Conservation (phyloP, 2,888 invertebrate genomes). For the Dicycla oo region DNA sequence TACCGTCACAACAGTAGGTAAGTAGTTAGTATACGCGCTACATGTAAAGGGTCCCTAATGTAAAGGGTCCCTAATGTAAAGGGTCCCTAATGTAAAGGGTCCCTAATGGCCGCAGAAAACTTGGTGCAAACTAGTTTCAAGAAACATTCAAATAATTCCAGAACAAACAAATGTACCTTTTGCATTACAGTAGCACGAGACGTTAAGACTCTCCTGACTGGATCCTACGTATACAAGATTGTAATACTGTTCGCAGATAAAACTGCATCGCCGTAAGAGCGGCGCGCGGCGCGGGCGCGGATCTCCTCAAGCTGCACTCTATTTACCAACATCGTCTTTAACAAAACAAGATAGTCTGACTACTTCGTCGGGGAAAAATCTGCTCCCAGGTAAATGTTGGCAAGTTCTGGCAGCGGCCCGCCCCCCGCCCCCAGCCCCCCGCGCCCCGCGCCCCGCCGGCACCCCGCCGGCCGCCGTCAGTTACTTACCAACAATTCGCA, state of each 20-base stretch:
- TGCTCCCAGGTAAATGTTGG: conserved; percentile 31
- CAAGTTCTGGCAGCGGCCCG: conserved; percentile 13
- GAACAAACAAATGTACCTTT: conserved; percentile 27
- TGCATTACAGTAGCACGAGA: conserved; percentile 6
- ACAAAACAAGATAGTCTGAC: conserved; percentile 17
- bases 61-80: too few species aligned
- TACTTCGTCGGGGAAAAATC: conserved; percentile 22
- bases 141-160: conserved; percentile 27
- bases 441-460: neutral
- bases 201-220: conserved; percentile 12
- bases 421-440: too few species aligned
- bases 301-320: conserved; percentile 22
- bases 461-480: too few species aligned
- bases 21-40: neutral
- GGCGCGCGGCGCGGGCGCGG: conserved; percentile 12
- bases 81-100: too few species aligned
- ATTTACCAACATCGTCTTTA: conserved; percentile 28
- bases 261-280: conserved; percentile 9
- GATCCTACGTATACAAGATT: conserved; percentile 29
- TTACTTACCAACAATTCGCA: conserved; percentile 34
- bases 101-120: neutral
- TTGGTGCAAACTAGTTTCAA: conserved; percentile 19
- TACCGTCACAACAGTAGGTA: neutral
- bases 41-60: neutral
- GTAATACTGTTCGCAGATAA: conserved; percentile 9